Base-by-base conservation (phyloP, 2,888 invertebrate species). In the Clitarchus hookeri region DNA sequence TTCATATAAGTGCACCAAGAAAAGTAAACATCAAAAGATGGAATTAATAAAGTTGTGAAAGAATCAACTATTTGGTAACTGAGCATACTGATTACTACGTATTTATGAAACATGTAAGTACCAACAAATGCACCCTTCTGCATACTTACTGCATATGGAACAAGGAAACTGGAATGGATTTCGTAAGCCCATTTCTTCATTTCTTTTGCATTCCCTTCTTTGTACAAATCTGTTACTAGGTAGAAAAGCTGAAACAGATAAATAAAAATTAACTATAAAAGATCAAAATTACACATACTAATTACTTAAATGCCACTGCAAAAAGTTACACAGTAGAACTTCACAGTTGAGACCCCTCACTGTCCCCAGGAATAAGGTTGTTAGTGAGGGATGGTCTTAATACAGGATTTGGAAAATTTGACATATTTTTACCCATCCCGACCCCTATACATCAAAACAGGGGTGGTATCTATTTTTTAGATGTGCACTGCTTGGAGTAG, bases 181-280 rank as follows among this genome's bases (percentile, higher is more conserved):
- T 99, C 99, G 93, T 99, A 99, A 6, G 99, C 99, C 99, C 99
- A 99, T 91, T 98, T 97, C 86, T 97, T 95, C 94, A 99, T 96
- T 90, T 99, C 98, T 92, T 97, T 96, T 86, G 95, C 93, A 89
- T 95, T 95, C 85, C 97, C 97, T 89, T 95, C 94, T 90, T 97
- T 97, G 92, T 97, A 99, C 86, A 96, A 93, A 91, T 98, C 97
- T 88, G 98, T 97, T 90, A 99, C 95, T 89, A 99, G 94, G 91
- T 98, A 97, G 92, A 99, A 96, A 88, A 95, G 92, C 94, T 94
- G 90, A 13, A 92, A 92, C 88, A 88, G 87, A 88, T 89, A 53
- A 85, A 48, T 80, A 23, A 65, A 83, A 86, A 86, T 27, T n/a
- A 88, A 87, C 77, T 27, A 86, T 84, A 86, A 83, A 87, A 85